These are phyloP conservation scores for Oscheius sp. DNA, from an alignment of 2,888 invertebrate genomes.

Conservation along the genomic window DNA sequence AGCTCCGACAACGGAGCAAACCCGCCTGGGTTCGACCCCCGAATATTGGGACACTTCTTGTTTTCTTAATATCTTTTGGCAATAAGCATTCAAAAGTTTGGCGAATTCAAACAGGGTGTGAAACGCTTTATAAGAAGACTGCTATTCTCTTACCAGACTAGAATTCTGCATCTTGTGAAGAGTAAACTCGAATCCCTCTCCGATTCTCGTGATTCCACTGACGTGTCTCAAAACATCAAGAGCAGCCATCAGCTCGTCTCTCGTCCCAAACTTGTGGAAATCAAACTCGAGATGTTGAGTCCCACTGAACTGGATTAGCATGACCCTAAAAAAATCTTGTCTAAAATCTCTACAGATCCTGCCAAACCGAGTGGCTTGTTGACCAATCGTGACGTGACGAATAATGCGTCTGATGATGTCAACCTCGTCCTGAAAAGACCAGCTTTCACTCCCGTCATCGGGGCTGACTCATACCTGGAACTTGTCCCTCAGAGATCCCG, in stretches of 20 bases:
- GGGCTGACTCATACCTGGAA: constrained; percentile 53
- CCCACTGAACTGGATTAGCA: constrained; percentile 72
- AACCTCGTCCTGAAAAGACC: constrained; percentile 65
- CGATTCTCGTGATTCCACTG: constrained; percentile 72
- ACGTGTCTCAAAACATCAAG: constrained; percentile 68
- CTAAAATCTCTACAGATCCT: no score
- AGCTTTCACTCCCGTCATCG: neutral
- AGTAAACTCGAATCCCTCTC: constrained; percentile 70
- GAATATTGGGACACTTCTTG: no score
- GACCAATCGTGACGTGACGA: constrained; percentile 68
- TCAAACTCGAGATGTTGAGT: constrained; percentile 72
- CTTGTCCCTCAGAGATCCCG: constrained; percentile 68
- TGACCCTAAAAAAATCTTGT: constrained; percentile 43
- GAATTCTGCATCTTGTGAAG: constrained; percentile 55
- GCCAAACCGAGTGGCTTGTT: constrained; percentile 60
- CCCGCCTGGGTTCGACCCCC: no score
- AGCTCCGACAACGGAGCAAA: no score
- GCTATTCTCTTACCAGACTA: neutral
- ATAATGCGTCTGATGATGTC: constrained; percentile 70
- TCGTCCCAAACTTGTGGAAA: constrained; percentile 65
- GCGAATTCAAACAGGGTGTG: no score
- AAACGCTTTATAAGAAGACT: neutral
- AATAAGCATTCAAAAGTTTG: no score
- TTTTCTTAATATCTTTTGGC: no score
- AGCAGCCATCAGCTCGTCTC: constrained; percentile 66